phyloP scores from a whole-genome alignment of 2,113 vertebrate genomes.

The Lophius piscatorius region DNA sequence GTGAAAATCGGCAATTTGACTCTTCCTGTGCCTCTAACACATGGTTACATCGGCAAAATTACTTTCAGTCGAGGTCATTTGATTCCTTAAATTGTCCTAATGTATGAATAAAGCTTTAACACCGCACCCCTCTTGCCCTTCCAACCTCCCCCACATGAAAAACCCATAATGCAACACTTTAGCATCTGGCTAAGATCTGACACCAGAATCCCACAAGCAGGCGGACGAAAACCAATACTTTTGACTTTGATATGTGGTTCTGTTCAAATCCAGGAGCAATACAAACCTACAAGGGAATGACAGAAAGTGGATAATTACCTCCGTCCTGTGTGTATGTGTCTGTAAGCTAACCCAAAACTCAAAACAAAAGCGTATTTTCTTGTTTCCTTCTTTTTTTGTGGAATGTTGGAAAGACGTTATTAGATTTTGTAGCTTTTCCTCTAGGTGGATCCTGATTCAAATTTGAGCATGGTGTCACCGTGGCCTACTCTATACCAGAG shows the following conservation, averaged over 20 bases:
- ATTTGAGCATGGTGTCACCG: no score
- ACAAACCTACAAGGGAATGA: neutral
- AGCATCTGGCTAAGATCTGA: conserved; percentile 51
- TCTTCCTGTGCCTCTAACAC: neutral
- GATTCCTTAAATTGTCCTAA: neutral
- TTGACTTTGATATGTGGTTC: neutral
- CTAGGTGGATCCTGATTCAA: no score
- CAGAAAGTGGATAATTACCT: no score
- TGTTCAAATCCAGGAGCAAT: neutral
- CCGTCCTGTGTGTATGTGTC: neutral
- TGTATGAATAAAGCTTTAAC: conserved; percentile 18
- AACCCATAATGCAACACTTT: conserved; percentile 13
- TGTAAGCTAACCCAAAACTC: no score
- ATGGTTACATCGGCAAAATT: conserved; percentile 1
- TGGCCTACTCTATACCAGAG: no score
- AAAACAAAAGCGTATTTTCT: no score
- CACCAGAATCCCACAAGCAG: conserved; percentile 22
- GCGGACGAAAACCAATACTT: neutral
- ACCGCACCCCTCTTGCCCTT: conserved; percentile 20
- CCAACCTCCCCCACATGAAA: conserved; percentile 2
- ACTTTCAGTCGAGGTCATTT: neutral
- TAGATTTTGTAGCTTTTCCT: no score
- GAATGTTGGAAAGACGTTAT: no score
- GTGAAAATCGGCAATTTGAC: no score
- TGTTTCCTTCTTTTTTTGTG: neutral